These are phyloP conservation scores for Gavialis gangeticus DNA, from an alignment of 2,113 vertebrate genomes.

Conservation along the genomic window DNA sequence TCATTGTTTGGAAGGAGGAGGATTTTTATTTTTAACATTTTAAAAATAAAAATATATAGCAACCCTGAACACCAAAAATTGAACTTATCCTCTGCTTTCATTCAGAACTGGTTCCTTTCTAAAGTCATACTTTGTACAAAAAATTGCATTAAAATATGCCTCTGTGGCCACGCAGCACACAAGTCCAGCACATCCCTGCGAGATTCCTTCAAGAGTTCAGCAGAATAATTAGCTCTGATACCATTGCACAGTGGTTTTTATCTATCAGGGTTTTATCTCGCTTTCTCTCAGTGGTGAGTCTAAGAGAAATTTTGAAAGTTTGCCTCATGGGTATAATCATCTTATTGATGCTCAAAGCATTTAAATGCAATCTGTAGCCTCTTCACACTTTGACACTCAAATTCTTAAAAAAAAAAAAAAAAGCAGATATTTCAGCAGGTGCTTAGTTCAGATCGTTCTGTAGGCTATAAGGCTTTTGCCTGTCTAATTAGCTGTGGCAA, in stretches of 20 bases:
- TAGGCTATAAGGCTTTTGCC: constrained; percentile 72
- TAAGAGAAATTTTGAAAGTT: constrained; percentile 71
- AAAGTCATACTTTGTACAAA: neutral
- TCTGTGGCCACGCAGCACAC: constrained; percentile 56
- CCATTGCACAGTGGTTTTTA: constrained; percentile 62
- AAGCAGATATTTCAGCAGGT: constrained; percentile 73
- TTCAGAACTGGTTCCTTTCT: neutral
- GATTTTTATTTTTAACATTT: neutral
- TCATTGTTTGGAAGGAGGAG: neutral
- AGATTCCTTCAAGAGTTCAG: constrained; percentile 75
- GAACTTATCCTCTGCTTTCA: neutral
- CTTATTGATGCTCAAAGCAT: constrained; percentile 71
- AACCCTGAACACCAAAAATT: neutral
- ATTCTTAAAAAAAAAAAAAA: constrained; percentile 67
- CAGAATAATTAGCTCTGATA: constrained; percentile 77
- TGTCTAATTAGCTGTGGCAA: constrained; percentile 79
- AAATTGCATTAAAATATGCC: constrained; percentile 46
- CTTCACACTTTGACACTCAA: constrained; percentile 72
- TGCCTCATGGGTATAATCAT: constrained; percentile 76
- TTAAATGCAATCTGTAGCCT: constrained; percentile 74
- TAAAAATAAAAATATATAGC: neutral
- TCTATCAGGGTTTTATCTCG: constrained; percentile 73
- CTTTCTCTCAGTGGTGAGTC: constrained; percentile 71
- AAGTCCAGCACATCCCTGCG: constrained; percentile 67
- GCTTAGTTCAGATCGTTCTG: constrained; percentile 71